Evolutionary conservation across 2,113 vertebrate species (phyloP).

Genomic region (Plectropomus leopardus): DNA sequence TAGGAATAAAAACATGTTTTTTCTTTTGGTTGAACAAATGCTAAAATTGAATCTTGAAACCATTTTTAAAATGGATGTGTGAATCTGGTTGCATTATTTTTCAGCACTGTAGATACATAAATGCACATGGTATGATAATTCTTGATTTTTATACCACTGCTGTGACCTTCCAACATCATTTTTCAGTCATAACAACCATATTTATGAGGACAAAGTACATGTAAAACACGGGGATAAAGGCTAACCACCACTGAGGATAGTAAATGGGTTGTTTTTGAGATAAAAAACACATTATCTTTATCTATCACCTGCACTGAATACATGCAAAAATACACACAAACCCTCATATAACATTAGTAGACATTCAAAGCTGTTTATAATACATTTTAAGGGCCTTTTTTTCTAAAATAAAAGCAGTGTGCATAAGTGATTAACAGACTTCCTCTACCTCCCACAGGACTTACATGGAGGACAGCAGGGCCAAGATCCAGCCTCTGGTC

Average conservation of each 20-base stretch:
- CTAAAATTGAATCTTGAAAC: no score
- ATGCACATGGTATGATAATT: no score
- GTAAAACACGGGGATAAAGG: background rate
- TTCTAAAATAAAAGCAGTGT: background rate
- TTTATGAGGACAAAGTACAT: background rate
- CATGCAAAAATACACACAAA: background rate
- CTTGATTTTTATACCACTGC: no score
- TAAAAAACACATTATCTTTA: background rate
- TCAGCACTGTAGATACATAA: no score
- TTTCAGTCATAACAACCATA: background rate
- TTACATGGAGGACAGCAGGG: constrained; percentile 69
- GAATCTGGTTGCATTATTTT: no score
- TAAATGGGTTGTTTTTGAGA: background rate
- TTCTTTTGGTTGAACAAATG: no score
- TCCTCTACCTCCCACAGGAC: constrained; percentile 45
- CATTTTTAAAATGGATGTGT: no score
- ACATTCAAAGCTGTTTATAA: background rate
- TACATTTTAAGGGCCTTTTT: background rate
- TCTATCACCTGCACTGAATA: background rate
- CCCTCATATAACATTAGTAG: background rate
- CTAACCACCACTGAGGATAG: background rate
- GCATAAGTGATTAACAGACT: background rate
- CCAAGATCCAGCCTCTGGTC: constrained; percentile 74
- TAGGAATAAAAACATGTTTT: no score
- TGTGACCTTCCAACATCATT: no score